Conservation (phyloP, 2,113 vertebrate species). For the Chloropsis hardwickii region DNA sequence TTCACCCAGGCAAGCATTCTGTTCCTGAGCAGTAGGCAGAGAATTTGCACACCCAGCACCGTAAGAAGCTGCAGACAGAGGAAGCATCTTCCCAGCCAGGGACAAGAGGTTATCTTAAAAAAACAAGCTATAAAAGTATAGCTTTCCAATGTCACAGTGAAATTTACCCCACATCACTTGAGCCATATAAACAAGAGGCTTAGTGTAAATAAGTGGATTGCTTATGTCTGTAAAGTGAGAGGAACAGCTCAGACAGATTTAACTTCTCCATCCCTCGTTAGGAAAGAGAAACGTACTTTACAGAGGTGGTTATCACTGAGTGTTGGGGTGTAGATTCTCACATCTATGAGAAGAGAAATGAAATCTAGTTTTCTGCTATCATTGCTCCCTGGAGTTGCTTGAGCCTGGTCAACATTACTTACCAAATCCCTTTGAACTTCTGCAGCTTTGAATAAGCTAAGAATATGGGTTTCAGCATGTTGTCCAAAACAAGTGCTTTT, state of each 20-base stretch:
- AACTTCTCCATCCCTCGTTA: not conserved
- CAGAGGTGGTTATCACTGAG: not conserved
- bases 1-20: not conserved
- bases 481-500: not conserved
- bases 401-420: not conserved
- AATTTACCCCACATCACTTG: not conserved
- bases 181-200: not conserved
- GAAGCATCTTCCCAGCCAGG: not conserved
- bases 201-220: not conserved
- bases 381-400: not conserved
- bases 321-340: not conserved
- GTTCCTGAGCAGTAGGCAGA: not conserved
- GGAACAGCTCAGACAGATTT: not conserved
- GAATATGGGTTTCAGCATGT: not conserved
- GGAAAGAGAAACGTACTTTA: not conserved
- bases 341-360: not conserved
- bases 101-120: not conserved
- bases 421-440: not conserved
- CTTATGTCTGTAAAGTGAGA: not conserved
- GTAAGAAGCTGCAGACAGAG: not conserved
- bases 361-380: not conserved
- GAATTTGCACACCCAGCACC: not conserved
- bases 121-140: not conserved
- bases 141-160: not conserved
- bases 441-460: not conserved